Conservation (phyloP, 2,113 vertebrate genomes). For the Carassius carassius region DNA sequence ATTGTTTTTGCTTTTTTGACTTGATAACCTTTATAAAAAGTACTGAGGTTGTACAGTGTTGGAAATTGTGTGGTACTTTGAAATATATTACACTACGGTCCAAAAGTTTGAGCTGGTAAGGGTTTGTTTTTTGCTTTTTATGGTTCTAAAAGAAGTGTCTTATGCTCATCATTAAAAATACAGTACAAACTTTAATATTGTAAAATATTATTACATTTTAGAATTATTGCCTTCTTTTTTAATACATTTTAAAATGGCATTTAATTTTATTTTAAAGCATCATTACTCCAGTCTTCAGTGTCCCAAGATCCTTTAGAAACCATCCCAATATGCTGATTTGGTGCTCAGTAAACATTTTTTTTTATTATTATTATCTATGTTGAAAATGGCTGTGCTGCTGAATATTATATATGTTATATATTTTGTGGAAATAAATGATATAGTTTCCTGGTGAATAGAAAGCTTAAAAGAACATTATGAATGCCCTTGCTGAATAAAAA, state of each 20-base stretch:
- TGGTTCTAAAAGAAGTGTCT: neutral
- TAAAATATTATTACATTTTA: neutral
- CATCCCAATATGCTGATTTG: neutral
- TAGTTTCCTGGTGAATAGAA: neutral
- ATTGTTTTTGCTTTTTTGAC: neutral
- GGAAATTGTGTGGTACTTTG: neutral
- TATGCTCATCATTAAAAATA: neutral
- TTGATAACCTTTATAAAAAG: neutral
- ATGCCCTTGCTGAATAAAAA: neutral
- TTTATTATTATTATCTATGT: no score
- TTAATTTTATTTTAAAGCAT: neutral
- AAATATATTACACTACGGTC: neutral
- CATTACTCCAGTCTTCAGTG: neutral
- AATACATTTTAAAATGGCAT: neutral
- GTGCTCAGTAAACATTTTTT: no score
- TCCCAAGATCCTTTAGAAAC: neutral
- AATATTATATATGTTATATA: no score
- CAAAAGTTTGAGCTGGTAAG: neutral
- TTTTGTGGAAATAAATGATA: neutral
- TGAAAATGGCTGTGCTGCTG: neutral
- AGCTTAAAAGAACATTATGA: neutral
- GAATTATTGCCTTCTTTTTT: neutral
- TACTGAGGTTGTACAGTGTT: neutral
- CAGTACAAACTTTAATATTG: neutral
- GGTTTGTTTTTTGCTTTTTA: no score